Conservation (phyloP, 2,888 invertebrate species). For the Acronicta alni region DNA sequence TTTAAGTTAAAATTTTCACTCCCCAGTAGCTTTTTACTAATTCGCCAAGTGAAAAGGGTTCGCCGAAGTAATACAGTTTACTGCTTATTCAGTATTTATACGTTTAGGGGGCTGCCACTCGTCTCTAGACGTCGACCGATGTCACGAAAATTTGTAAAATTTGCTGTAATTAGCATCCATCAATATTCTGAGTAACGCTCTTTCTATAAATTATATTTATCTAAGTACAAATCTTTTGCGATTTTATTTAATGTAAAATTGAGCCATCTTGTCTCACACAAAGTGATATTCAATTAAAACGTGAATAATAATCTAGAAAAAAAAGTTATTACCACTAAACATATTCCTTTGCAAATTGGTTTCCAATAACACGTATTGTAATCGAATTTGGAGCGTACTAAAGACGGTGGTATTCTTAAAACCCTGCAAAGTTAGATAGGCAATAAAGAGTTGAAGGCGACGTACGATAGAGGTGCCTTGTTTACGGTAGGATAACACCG, state of each 20-base stretch:
- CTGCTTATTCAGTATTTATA: constrained; percentile 90
- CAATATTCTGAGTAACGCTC: constrained; percentile 49
- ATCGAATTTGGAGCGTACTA: constrained; percentile 56
- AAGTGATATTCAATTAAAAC: constrained; percentile 3
- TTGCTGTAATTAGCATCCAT: constrained; percentile 72
- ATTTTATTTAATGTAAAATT: too few species aligned
- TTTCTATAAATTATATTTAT: constrained; percentile 22
- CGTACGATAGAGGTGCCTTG: constrained; percentile 75
- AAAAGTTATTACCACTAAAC: constrained; percentile 18
- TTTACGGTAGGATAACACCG: constrained; percentile 83
- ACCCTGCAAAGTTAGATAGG: constrained; percentile 86
- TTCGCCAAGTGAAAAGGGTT: constrained; percentile 90
- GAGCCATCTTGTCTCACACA: too few species aligned
- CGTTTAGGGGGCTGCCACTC: constrained; percentile 83
- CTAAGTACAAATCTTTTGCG: background rate
- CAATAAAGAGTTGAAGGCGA: constrained; percentile 79
- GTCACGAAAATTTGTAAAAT: constrained; percentile 84
- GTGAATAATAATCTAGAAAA: constrained; percentile 24
- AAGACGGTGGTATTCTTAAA: constrained; percentile 75
- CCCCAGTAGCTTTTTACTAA: constrained; percentile 89
- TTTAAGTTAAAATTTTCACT: constrained; percentile 89
- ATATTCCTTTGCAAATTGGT: constrained; percentile 60
- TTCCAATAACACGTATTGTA: constrained; percentile 55
- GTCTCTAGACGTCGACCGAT: constrained; percentile 76
- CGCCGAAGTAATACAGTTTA: constrained; percentile 89